Percentiles rank a stretch among this genome's conserved stretches.
Evolutionary conservation across 2,888 invertebrate species (phyloP).

Genomic region (Vesta saturnalis): DNA sequence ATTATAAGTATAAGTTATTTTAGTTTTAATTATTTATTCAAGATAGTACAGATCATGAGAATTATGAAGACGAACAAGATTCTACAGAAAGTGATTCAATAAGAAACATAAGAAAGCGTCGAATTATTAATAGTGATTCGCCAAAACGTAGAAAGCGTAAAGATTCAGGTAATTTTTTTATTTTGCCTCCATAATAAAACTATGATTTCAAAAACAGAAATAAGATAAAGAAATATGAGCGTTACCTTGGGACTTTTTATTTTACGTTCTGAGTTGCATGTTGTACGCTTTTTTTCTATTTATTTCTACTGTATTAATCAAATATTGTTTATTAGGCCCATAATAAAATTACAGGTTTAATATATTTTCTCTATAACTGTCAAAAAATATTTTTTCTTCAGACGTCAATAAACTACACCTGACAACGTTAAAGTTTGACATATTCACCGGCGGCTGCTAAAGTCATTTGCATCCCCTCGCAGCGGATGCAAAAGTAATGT

Average conservation of each 20-base stretch:
- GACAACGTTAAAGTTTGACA: no score
- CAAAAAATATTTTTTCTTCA: no score
- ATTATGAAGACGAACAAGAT: slow-evolving; percentile 32
- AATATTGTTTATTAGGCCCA: not conserved
- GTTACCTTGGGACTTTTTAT: not conserved
- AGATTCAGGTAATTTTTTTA: slow-evolving; percentile 38
- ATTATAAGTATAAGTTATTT: no score
- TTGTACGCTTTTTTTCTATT: not conserved
- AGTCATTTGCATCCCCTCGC: no score
- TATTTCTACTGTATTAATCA: not conserved
- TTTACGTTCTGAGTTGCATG: not conserved
- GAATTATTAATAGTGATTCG: slow-evolving; percentile 38
- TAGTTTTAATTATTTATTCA: slow-evolving; percentile 6
- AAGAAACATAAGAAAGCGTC: slow-evolving; percentile 42
- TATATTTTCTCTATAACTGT: no score
- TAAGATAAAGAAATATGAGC: slow-evolving; percentile 17
- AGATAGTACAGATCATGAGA: slow-evolving; percentile 23
- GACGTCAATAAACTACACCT: no score
- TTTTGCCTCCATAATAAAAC: not conserved
- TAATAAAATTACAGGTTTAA: not conserved
- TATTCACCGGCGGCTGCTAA: no score
- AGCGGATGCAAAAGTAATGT: no score
- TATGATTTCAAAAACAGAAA: slow-evolving; percentile 14
- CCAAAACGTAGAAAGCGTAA: slow-evolving; percentile 45
- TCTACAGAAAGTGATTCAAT: slow-evolving; percentile 47